Evolutionary conservation across 2,888 invertebrate species (phyloP).

Genomic region (Machimus rusticus): DNA sequence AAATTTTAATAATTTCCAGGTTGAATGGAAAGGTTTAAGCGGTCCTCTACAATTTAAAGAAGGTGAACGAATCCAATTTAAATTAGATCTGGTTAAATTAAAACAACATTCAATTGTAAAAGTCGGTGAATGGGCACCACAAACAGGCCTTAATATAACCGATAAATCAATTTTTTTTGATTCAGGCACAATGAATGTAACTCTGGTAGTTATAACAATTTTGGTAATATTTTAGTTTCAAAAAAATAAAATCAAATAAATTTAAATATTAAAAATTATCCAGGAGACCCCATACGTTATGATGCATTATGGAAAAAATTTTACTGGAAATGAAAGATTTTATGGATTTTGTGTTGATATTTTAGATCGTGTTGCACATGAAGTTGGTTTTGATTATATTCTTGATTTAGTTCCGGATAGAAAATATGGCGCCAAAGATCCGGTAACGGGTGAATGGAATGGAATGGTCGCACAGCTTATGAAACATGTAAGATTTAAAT

Average conservation of each 20-base stretch:
- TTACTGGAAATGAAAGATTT: slow-evolving; percentile 76
- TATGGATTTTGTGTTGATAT: slow-evolving; percentile 83
- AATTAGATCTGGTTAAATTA: slow-evolving; percentile 76
- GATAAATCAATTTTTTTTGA: slow-evolving; percentile 76
- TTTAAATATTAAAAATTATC: background rate
- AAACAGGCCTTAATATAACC: slow-evolving; percentile 73
- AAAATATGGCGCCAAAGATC: slow-evolving; percentile 78
- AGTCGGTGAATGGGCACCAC: slow-evolving; percentile 79
- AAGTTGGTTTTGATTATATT: slow-evolving; percentile 76
- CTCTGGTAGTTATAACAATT: slow-evolving; percentile 79
- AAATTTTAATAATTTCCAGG: slow-evolving; percentile 64
- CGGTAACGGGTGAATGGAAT: slow-evolving; percentile 78
- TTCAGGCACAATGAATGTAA: slow-evolving; percentile 75
- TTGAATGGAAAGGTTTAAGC: slow-evolving; percentile 80
- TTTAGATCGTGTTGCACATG: slow-evolving; percentile 71
- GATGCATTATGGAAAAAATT: slow-evolving; percentile 74
- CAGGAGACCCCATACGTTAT: slow-evolving; percentile 79
- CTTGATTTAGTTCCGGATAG: slow-evolving; percentile 75
- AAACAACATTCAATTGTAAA: slow-evolving; percentile 77
- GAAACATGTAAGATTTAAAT: slow-evolving; percentile 69
- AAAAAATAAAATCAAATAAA: background rate
- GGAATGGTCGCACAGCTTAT: slow-evolving; percentile 76
- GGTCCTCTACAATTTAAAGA: slow-evolving; percentile 83
- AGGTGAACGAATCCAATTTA: slow-evolving; percentile 77
- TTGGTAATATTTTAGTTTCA: slow-evolving; percentile 65